A percentile compares a stretch with the other conserved stretches of the same genome.
Conservation (phyloP, 2,888 invertebrate species). For the Pristionchus maxplancki region DNA sequence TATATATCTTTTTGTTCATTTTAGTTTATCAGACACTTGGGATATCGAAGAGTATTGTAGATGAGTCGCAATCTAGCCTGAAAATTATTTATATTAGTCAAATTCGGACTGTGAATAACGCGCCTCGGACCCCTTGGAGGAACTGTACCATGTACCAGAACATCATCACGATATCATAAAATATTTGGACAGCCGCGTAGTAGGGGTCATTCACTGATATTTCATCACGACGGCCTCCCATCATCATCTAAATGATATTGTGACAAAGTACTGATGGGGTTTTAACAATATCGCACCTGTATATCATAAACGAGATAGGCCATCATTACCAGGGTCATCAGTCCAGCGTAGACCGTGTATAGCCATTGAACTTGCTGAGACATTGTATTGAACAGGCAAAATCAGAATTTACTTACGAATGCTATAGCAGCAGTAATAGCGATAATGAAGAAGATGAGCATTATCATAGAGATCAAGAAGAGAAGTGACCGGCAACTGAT, state of each 20-base stretch:
- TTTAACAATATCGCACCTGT: background rate
- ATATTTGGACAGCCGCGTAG: constrained; percentile 12
- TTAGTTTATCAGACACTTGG: constrained; percentile 13
- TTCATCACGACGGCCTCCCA: background rate
- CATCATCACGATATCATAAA: constrained; percentile 10
- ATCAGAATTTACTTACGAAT: background rate
- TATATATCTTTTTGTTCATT: constrained; percentile 23
- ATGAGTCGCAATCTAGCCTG: background rate
- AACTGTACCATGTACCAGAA: constrained; percentile 1
- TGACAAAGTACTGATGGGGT: background rate
- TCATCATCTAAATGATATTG: constrained; percentile 16
- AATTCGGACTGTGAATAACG: no score
- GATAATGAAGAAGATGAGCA: background rate
- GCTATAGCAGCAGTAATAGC: background rate
- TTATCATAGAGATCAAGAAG: background rate
- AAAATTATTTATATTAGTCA: no score
- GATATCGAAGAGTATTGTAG: background rate
- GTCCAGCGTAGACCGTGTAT: background rate
- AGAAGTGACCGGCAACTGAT: background rate
- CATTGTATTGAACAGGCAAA: background rate
- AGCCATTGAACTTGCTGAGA: background rate
- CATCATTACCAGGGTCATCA: background rate
- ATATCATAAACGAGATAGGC: constrained; percentile 30
- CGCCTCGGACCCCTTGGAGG: background rate
- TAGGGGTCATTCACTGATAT: background rate